These are phyloP conservation scores for Larimichthys polyactis DNA, from an alignment of 2,113 vertebrate species.

Conservation along the genomic window DNA sequence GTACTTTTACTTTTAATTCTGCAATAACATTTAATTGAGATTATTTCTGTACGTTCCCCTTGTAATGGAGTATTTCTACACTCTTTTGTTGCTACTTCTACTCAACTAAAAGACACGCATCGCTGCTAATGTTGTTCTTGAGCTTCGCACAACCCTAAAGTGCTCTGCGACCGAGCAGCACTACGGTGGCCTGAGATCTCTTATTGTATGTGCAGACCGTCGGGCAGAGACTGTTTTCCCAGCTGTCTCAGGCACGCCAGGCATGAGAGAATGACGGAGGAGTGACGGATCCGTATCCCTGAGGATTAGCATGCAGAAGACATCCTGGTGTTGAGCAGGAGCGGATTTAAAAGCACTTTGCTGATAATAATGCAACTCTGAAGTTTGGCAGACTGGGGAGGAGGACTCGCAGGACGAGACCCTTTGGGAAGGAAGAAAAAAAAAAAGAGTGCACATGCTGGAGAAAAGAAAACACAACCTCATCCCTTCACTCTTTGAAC, in stretches of 20 bases:
- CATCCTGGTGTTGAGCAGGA: conserved; percentile 80
- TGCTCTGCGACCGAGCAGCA: conserved; percentile 8
- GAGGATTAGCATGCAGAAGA: conserved; percentile 83
- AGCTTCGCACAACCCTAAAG: conserved; percentile 43
- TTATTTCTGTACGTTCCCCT: neutral
- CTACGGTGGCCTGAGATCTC: conserved; percentile 51
- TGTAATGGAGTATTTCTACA: neutral
- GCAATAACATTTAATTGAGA: neutral
- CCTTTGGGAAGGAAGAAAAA: conserved; percentile 36
- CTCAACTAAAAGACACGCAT: neutral
- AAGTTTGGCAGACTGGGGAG: conserved; percentile 61
- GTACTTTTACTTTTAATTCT: no score
- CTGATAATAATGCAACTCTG: conserved; percentile 82
- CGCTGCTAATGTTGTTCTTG: conserved; percentile 20
- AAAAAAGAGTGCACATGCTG: conserved; percentile 26
- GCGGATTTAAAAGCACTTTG: conserved; percentile 86
- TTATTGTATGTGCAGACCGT: conserved; percentile 50
- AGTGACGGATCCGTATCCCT: conserved; percentile 81
- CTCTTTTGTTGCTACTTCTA: neutral
- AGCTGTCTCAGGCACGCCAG: conserved; percentile 84
- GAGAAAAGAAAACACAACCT: conserved; percentile 75
- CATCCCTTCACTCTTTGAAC: conserved; percentile 77
- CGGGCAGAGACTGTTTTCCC: conserved; percentile 82
- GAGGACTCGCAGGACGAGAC: conserved; percentile 50
- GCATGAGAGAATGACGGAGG: conserved; percentile 78